Evolutionary conservation across 2,888 invertebrate genomes (phyloP).

Genomic region (Synergus umbraculus): DNA sequence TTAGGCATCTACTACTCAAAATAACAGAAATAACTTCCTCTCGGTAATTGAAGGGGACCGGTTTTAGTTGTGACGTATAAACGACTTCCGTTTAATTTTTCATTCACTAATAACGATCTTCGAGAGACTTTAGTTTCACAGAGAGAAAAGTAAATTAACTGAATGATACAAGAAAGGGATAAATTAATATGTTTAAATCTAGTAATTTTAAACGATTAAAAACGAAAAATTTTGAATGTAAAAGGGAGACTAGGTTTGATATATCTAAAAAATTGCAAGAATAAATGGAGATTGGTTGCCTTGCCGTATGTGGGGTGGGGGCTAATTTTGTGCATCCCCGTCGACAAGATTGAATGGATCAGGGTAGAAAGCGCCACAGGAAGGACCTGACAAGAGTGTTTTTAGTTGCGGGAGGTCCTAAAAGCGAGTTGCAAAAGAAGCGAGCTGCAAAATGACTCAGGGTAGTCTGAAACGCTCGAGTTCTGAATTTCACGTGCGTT

Average conservation of each 20-base stretch:
- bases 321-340: slow-evolving; percentile 42
- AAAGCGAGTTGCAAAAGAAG: slow-evolving; percentile 51
- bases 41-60: slow-evolving; percentile 33
- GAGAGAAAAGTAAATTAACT: background rate
- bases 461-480: background rate
- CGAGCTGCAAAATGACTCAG: slow-evolving; percentile 23
- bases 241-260: background rate
- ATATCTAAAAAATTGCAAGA: background rate
- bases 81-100: slow-evolving; percentile 33
- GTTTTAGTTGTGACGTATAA: slow-evolving; percentile 4
- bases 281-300: background rate
- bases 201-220: too few relatives aligned
- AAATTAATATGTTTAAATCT: background rate
- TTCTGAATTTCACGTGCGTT: slow-evolving; percentile 7
- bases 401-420: slow-evolving; percentile 61
- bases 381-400: slow-evolving; percentile 52
- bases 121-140: background rate
- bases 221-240: background rate
- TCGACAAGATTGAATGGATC: slow-evolving; percentile 48
- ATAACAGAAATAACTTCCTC: slow-evolving; percentile 22
- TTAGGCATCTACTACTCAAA: background rate
- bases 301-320: background rate
- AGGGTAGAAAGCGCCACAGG: slow-evolving; percentile 44
- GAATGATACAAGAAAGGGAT: background rate
- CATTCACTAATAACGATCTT: slow-evolving; percentile 7